Percentiles rank a stretch among this genome's conserved stretches.
These are phyloP conservation scores for Noturus placidus DNA, from an alignment of 2,113 vertebrate genomes.

Conservation along the genomic window DNA sequence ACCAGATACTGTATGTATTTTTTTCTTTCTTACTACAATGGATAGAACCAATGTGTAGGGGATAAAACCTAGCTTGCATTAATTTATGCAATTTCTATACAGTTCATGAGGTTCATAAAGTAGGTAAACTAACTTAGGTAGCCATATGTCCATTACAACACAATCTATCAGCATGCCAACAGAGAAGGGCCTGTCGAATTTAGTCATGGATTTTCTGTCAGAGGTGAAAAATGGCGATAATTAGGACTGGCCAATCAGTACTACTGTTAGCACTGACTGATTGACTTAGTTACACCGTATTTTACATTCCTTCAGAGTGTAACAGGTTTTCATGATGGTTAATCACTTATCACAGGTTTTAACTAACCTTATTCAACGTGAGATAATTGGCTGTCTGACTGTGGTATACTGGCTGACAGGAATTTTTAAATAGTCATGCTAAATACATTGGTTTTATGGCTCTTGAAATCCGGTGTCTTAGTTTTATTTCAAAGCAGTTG, in stretches of 20 bases:
- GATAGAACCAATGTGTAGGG: too few relatives aligned
- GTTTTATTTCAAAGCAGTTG: background rate
- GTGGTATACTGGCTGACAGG: background rate
- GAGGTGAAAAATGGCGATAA: constrained; percentile 30
- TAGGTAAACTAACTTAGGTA: constrained; percentile 22
- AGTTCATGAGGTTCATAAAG: background rate
- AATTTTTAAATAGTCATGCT: background rate
- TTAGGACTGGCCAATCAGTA: constrained; percentile 20
- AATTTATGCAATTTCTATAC: background rate
- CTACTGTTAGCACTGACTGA: constrained; percentile 24
- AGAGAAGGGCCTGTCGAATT: constrained; percentile 1
- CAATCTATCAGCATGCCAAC: constrained; percentile 15
- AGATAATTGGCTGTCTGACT: background rate
- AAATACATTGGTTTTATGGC: background rate
- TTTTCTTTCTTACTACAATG: background rate
- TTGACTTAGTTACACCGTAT: constrained; percentile 15
- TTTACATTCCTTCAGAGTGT: background rate
- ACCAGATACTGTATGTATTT: background rate
- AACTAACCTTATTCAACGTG: background rate
- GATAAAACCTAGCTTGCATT: background rate
- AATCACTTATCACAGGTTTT: constrained; percentile 14
- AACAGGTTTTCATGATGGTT: constrained; percentile 19
- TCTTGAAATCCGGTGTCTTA: background rate
- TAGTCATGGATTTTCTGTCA: constrained; percentile 25
- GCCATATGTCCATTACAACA: constrained; percentile 3